A percentile compares a stretch with the other conserved stretches of the same genome.
Conservation (phyloP, 2,797 vertebrate genomes). For the Rhabdomys pumilio region DNA sequence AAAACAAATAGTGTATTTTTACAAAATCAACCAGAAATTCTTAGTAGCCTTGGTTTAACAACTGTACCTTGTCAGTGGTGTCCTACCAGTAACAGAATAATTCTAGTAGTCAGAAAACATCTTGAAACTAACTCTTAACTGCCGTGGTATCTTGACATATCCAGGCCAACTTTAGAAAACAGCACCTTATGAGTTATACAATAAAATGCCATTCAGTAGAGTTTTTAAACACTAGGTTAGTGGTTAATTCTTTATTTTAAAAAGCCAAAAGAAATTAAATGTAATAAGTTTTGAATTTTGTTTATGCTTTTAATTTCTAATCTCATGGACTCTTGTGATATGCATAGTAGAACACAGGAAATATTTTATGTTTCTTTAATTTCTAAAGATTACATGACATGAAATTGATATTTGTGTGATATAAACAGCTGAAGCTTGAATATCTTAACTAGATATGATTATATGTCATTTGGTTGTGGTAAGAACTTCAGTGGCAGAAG, state of each 20-base stretch:
- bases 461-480: not conserved
- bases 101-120: not conserved
- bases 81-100: slow-evolving; percentile 14
- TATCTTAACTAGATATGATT: not conserved
- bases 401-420: slow-evolving; percentile 5
- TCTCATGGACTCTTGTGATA: not conserved
- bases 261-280: slow-evolving; percentile 21
- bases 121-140: not conserved
- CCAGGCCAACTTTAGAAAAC: slow-evolving; percentile 28
- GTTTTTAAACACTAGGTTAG: not conserved
- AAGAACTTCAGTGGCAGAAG: not conserved
- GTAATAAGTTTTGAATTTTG: not conserved
- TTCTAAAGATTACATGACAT: not conserved
- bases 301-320: slow-evolving; percentile 13
- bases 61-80: not conserved
- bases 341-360: not conserved
- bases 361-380: not conserved
- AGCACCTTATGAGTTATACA: not conserved
- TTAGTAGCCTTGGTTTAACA: not conserved
- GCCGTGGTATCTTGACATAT: not conserved
- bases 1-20: slow-evolving; percentile 17
- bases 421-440: not conserved
- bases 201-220: not conserved
- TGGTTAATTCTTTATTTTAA: slow-evolving; percentile 16
- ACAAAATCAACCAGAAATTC: slow-evolving; percentile 50